Conservation (phyloP, 2,888 invertebrate genomes). For the Calliphora vomitoria region DNA sequence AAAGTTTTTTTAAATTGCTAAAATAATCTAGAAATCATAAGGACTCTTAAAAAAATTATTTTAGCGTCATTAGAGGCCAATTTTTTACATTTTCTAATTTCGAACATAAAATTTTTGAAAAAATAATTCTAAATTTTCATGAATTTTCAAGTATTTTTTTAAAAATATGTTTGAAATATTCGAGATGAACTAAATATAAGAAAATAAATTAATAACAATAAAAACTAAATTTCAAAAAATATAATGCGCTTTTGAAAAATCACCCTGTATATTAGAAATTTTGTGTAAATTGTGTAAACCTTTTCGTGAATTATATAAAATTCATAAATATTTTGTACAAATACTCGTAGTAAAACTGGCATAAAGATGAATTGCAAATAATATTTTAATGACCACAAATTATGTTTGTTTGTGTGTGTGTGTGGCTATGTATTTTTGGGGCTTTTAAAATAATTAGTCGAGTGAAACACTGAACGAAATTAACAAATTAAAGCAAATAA, state of each 20-base stretch:
- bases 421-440: conserved; percentile 2
- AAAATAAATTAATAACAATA: too few relatives aligned
- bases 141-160: too few relatives aligned
- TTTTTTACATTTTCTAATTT: too few relatives aligned
- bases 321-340: conserved; percentile 41
- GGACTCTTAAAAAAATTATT: too few relatives aligned
- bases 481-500: neutral
- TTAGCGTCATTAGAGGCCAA: too few relatives aligned
- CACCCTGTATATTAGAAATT: conserved; percentile 23
- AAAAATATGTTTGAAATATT: too few relatives aligned
- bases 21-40: too few relatives aligned
- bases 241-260: neutral
- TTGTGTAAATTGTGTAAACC: neutral
- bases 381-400: conserved; percentile 49
- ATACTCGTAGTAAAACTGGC: conserved; percentile 24
- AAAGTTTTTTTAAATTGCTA: too few relatives aligned
- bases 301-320: conserved; percentile 2
- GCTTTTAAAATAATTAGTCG: conserved; percentile 31
- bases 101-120: too few relatives aligned
- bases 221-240: too few relatives aligned
- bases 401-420: conserved; percentile 12
- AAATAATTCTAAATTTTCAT: too few relatives aligned
- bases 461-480: neutral
- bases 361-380: conserved; percentile 51
- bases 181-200: too few relatives aligned